Percentiles rank a stretch among this genome's conserved stretches.
Conservation (phyloP, 2,113 vertebrate genomes). For the Pelobates fuscus region DNA sequence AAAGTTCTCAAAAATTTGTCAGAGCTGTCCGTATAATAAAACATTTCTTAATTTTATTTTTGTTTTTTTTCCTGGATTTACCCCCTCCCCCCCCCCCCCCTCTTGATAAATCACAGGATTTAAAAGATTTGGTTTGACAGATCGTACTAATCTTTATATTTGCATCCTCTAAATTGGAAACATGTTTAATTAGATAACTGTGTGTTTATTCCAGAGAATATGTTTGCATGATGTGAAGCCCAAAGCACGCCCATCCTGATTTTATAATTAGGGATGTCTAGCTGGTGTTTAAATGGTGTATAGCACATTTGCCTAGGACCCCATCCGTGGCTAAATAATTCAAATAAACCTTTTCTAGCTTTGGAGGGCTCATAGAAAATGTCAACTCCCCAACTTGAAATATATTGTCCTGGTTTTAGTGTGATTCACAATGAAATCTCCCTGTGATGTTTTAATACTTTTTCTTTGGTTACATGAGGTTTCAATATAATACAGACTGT, state of each 20-base stretch:
- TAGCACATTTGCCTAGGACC: not conserved
- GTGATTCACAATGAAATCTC: not conserved
- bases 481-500: conserved; percentile 16
- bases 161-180: not conserved
- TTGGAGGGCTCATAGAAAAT: not conserved
- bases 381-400: not conserved
- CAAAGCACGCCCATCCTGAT: not conserved
- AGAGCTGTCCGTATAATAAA: too few species aligned
- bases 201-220: not conserved
- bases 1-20: too few species aligned
- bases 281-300: not conserved
- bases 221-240: not conserved
- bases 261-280: too few species aligned
- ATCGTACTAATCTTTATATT: not conserved
- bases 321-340: not conserved
- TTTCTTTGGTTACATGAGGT: conserved; percentile 4
- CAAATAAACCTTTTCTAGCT: not conserved
- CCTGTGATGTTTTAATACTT: conserved; percentile 23
- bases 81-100: not conserved
- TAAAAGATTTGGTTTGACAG: not conserved
- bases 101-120: not conserved
- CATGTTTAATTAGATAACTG: not conserved
- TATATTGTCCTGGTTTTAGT: not conserved
- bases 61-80: not conserved
- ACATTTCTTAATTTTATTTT: not conserved